Percentiles rank a stretch among this genome's conserved stretches.
These are phyloP conservation scores for Solenodon paradoxus DNA, from an alignment of 2,113 vertebrate genomes.

Conservation along the genomic window DNA sequence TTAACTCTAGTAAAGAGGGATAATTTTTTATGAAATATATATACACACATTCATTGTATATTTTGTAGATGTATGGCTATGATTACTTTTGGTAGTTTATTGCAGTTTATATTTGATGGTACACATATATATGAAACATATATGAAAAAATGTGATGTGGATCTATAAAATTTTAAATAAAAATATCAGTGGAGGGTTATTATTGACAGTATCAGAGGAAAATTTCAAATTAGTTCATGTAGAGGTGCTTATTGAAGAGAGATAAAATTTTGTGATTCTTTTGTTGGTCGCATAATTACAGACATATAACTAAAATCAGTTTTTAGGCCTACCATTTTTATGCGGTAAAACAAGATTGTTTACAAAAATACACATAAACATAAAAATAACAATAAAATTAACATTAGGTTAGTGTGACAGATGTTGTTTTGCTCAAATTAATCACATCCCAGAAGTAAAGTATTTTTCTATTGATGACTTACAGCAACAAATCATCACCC, in stretches of 20 bases:
- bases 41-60: not conserved
- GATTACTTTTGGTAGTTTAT: not conserved
- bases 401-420: not conserved
- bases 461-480: not conserved
- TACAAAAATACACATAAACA: not conserved
- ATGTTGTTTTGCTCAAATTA: conserved; percentile 42
- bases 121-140: not conserved
- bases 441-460: not conserved
- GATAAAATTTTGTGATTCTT: not conserved
- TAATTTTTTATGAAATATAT: no score
- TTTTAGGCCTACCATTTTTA: not conserved
- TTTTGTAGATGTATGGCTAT: not conserved
- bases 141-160: not conserved
- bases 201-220: not conserved
- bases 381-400: not conserved
- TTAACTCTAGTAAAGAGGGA: not conserved
- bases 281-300: not conserved
- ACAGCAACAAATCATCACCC: not conserved
- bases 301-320: not conserved
- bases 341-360: not conserved
- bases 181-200: not conserved
- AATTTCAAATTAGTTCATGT: not conserved
- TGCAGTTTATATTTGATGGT: not conserved
- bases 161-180: not conserved
- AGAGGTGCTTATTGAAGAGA: not conserved